Evolutionary conservation across 2,888 invertebrate species (phyloP), one percentile per base, ranked within the genome.

Genomic region (Pterostichus madidus): DNA sequence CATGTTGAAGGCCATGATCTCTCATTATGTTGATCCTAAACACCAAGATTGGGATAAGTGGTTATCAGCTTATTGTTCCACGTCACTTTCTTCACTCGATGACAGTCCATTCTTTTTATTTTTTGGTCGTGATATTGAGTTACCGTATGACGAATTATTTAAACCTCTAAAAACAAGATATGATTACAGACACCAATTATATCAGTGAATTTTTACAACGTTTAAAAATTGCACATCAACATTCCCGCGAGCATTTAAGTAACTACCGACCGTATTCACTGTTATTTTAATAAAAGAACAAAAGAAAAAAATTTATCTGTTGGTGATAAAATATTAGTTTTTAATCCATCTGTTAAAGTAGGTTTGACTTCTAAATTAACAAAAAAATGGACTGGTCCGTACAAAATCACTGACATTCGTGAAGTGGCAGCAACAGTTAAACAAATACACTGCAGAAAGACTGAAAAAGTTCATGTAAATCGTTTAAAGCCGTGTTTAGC

Each of bases 41-140:
- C 71, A 80, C 10, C 24, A 71, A 13, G 79, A 79, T 44, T 79
- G 79, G 61, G 79, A 79, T 49, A 64, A 79, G 8, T 79, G 61
- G 79, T 11, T 79, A 8, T 79, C 79, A 79, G 61, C 79, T 5
- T 79, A 44, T 64, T 79, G 79, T 61, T 61, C 39, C 10, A 61
- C 31, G 5, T 4, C 31, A 35, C 73, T 52, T 46, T 35, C 78
- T 35, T 17, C 61, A 1, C 5, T 24, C 0, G 31, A 24, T 46
- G 46, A 61, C 7, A 79, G 79, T 13, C 79, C 79, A n/a, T 79
- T 61, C 64, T 79, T 61, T 61, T 64, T 80, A 32, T 1, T 61
- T 4, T 77, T 39, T 13, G 77, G 56, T 10, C 24, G 77, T 6
- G 56, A 56, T 13, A 61, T 79, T 31, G 79, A 79, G 31, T n/a